phyloP scores from a whole-genome alignment of 2,888 invertebrate species.

The Agrotis clavis region DNA sequence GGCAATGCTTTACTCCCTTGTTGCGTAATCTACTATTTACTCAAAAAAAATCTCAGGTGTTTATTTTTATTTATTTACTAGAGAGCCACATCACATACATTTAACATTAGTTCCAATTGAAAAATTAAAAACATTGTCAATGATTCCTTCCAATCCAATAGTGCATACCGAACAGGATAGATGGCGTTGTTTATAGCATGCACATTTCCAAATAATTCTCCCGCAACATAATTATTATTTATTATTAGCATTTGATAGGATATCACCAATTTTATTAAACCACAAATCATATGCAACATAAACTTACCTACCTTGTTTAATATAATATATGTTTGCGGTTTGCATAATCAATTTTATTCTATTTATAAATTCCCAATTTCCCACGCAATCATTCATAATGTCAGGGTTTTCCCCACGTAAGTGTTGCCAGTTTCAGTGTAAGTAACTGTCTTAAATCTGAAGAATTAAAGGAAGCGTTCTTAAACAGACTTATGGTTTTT shows the following conservation, averaged over 20 bases:
- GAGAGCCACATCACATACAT: too few relatives aligned
- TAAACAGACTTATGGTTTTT: too few relatives aligned
- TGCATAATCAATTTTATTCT: slow-evolving; percentile 5
- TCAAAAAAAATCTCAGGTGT: not conserved
- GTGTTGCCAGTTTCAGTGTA: slow-evolving; percentile 8
- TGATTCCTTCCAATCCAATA: not conserved
- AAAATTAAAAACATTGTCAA: not conserved
- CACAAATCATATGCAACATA: not conserved
- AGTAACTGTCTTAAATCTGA: not conserved
- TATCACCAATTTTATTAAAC: not conserved
- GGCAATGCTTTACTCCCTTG: too few relatives aligned
- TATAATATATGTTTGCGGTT: not conserved
- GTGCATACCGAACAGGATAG: not conserved
- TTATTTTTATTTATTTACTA: too few relatives aligned
- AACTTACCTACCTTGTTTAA: not conserved
- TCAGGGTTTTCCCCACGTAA: slow-evolving; percentile 11
- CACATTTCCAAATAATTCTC: not conserved
- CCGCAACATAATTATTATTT: not conserved
- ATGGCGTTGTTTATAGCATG: not conserved
- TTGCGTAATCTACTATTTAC: too few relatives aligned
- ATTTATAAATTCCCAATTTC: slow-evolving; percentile 1
- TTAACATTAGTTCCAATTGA: too few relatives aligned
- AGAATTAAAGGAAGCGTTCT: not conserved
- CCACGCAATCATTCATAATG: not conserved
- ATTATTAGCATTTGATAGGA: not conserved